A percentile compares a stretch with the other conserved stretches of the same genome.
These are phyloP conservation scores for Malthinus flaveolus DNA, from an alignment of 2,888 invertebrate genomes.

Conservation along the genomic window DNA sequence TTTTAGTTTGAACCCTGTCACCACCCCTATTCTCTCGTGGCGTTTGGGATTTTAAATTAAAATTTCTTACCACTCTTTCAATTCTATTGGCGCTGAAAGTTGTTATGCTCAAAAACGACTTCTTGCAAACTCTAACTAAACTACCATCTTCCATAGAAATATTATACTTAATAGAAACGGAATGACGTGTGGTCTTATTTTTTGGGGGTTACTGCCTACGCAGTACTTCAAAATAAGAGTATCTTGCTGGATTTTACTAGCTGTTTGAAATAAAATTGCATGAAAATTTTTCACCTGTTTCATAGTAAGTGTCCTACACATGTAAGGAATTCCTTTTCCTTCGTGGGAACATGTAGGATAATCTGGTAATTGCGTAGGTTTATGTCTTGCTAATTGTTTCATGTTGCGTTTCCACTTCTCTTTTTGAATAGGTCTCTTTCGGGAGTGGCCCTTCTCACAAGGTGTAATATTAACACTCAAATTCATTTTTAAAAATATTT, in stretches of 20 bases:
- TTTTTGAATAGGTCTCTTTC: neutral
- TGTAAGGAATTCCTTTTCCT: neutral
- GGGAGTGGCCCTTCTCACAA: neutral
- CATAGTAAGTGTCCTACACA: conserved; percentile 4
- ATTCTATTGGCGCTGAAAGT: conserved; percentile 9
- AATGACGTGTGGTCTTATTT: conserved; percentile 7
- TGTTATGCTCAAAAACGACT: conserved; percentile 5
- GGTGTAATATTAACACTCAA: neutral
- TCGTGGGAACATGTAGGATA: neutral
- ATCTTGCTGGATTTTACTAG: conserved; percentile 11
- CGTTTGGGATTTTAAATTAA: conserved; percentile 1
- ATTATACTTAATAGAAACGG: conserved; percentile 4
- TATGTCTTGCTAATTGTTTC: neutral
- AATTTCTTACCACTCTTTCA: conserved; percentile 13
- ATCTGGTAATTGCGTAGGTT: neutral
- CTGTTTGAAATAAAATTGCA: conserved; percentile 9
- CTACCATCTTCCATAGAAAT: conserved; percentile 1
- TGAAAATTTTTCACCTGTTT: conserved; percentile 7
- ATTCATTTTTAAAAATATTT: neutral
- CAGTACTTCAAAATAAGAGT: conserved; percentile 8
- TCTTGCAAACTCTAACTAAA: conserved; percentile 4
- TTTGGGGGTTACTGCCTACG: conserved; percentile 4
- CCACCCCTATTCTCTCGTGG: conserved; percentile 7
- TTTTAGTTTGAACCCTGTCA: conserved; percentile 7
- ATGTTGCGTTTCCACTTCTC: neutral